Evolutionary conservation across 1,140 invertebrate species (phyloP), one percentile per base, ranked within the genome.

Genomic region (Colletes gigas): DNA sequence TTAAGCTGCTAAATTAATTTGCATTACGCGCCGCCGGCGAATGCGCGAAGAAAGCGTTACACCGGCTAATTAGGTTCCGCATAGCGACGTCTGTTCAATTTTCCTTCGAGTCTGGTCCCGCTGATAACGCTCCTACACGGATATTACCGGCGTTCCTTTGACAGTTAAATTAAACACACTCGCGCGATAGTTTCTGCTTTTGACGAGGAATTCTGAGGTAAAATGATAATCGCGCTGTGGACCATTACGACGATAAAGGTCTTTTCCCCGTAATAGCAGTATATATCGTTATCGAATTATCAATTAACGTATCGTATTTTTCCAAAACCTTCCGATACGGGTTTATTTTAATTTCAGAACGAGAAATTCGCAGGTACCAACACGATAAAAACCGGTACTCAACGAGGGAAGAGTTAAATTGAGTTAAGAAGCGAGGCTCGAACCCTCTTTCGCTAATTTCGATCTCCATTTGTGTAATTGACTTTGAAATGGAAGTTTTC

Each of bases 1-100:
- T 70, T 70, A 44, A 78, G 55, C 67, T 44, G 55, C 30, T 70
- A 71, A 78, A 71, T 78, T 78, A 60, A 70, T 78, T 71, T 78
- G 57, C 17, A 62, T 52, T 39, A 39, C 12, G 67, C 44, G 44
- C 15, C 44, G 55, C 7, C 39, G 55, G 54, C 47, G 52, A 66
- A 15, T 44, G 39, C 50, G 54, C 55, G 67, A 71, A 78, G 75
- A 78, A 78, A 76, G 8, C 47, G 30, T 30, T 15, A 21, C 62
- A 14, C 30, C 50, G 75, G 55, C 57, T 60, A 50, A 60, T 77
- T 77, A n/a, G 73, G 50, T 41, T 54, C 15, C n/a, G 50, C 63
- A 14, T 47, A n/a, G 17, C 39, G 63, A 19, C 63, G 63, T 66
- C 39, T 66, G 44, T 66, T 66, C 63, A 47, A 66, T 44, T 66